Evolutionary conservation across 2,797 vertebrate species (phyloP).

Genomic region (Acipenser ruthenus): DNA sequence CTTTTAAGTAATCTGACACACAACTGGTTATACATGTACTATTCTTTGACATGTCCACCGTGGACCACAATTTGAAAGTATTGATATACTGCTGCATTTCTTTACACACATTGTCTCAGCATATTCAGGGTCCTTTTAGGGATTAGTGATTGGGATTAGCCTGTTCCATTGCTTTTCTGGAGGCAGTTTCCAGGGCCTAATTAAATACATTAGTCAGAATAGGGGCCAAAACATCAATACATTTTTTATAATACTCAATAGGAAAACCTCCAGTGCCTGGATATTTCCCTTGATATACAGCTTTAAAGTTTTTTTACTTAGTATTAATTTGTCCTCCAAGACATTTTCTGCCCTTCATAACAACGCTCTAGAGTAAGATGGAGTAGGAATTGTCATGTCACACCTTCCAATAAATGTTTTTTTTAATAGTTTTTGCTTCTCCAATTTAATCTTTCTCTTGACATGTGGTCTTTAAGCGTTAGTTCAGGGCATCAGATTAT

Average conservation of each 20-base stretch:
- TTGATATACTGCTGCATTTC: neutral
- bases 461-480: neutral
- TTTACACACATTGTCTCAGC: neutral
- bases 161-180: neutral
- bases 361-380: neutral
- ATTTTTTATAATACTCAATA: neutral
- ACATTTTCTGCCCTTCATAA: slow-evolving; percentile 1
- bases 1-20: too few species aligned
- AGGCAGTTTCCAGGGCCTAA: neutral
- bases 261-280: neutral
- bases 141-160: slow-evolving; percentile 2
- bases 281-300: slow-evolving; percentile 1
- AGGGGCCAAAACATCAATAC: slow-evolving; percentile 1
- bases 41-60: too few species aligned
- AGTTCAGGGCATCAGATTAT: neutral
- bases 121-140: slow-evolving; percentile 2
- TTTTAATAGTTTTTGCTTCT: neutral
- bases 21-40: too few species aligned
- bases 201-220: slow-evolving; percentile 1
- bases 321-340: slow-evolving; percentile 3
- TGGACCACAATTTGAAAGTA: too few species aligned
- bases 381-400: neutral
- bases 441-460: neutral
- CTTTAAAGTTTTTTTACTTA: neutral
- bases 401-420: neutral